Conservation (phyloP, 1,140 invertebrate species). For the Eurosta solidaginis region DNA sequence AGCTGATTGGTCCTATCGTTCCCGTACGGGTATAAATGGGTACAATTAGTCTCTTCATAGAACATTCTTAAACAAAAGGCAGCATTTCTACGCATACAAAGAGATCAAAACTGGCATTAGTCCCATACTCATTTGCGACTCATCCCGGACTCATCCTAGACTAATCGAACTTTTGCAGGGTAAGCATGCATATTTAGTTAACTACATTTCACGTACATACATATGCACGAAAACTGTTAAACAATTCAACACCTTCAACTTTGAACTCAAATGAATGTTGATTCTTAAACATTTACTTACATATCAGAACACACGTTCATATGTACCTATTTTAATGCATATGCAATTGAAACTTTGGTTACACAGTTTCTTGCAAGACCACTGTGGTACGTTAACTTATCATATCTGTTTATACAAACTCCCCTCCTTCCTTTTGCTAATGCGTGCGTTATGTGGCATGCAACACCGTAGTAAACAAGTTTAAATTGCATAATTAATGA, state of each 20-base stretch:
- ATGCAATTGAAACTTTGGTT: not conserved
- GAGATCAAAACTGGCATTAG: too few relatives aligned
- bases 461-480: not conserved
- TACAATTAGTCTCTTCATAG: too few relatives aligned
- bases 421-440: not conserved
- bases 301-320: not conserved
- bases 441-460: not conserved
- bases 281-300: not conserved
- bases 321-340: not conserved
- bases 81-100: too few relatives aligned
- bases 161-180: too few relatives aligned
- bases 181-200: not conserved
- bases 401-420: not conserved
- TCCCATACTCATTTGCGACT: too few relatives aligned
- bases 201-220: not conserved
- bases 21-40: too few relatives aligned
- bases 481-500: conserved; percentile 21
- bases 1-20: too few relatives aligned
- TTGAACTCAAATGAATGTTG: not conserved
- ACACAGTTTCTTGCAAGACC: not conserved
- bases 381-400: not conserved
- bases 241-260: not conserved
- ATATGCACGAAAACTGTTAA: not conserved
- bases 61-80: too few relatives aligned
- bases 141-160: too few relatives aligned